Evolutionary conservation across 2,888 invertebrate species (phyloP), one percentile per base, ranked within the genome.

Genomic region (Clunio marinus): DNA sequence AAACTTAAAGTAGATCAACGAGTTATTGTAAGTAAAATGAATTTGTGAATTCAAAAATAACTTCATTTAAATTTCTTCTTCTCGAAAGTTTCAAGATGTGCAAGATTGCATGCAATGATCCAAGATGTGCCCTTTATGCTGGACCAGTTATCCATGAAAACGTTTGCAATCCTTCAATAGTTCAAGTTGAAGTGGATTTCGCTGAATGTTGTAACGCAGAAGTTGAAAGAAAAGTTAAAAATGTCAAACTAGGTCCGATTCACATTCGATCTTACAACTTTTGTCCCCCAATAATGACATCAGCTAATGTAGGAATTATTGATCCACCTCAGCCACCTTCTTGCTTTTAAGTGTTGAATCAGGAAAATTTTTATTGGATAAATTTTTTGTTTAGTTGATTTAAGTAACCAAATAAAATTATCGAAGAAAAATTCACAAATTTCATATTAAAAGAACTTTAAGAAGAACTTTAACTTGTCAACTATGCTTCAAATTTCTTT

Each of bases 101-200:
- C 63, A 65, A 65, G 25, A 65, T 46, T 46, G 46, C 66, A 13
- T 66, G 66, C 32, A 27, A 55, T 10, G 66, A 66, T 20, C 55
- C 46, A 13, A 51, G 66, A 4, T 66, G 66, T 66, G 66, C 51
- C n/a, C 25, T 66, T 5, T 66, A 55, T 32, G 27, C 17, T 1
- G 66, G 66, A 10, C 55, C 66, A 13, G 55, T 66, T 4, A 32
- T 35, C 7, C 66, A 66, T 13, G 66, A 66, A 35, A 22, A 55
- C 32, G 35, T 66, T 22, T 66, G 51, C 32, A 66, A 66, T 35
- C 66, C 66, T 5, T 32, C 66, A 1, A 22, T 20, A 5, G 13
- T 32, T 15, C 15, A 5, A 4, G 8, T 24, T 8, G 46, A 46
- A 27, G 66, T 55, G 3, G 15, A 66, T 15, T 51, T 20, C 8